These are phyloP conservation scores for Cheilosia scutellata DNA, from an alignment of 2,888 invertebrate species.

Conservation along the genomic window DNA sequence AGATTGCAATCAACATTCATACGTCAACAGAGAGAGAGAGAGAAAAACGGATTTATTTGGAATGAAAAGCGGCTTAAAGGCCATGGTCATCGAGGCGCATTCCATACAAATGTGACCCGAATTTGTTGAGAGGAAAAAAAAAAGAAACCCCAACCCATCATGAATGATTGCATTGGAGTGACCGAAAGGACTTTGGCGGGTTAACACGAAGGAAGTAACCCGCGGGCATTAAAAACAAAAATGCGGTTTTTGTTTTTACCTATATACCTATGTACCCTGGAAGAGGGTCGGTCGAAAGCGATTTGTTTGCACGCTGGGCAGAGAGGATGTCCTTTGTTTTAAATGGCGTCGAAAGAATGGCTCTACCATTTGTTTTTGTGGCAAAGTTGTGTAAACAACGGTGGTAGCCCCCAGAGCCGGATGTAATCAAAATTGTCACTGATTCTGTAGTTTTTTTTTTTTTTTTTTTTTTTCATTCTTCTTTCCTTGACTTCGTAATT, in stretches of 20 bases:
- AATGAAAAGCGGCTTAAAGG: constrained; percentile 18
- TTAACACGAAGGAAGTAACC: constrained; percentile 1
- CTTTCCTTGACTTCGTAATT: neutral
- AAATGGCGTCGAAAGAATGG: constrained; percentile 27
- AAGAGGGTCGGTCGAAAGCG: constrained; percentile 2
- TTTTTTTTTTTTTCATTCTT: constrained; percentile 12
- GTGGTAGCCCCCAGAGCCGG: neutral
- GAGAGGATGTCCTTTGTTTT: constrained; percentile 22
- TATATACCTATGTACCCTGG: neutral
- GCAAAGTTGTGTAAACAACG: constrained; percentile 11
- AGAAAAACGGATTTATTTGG: neutral
- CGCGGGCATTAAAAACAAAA: neutral
- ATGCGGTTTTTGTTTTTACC: neutral
- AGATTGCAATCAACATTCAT: constrained; percentile 15
- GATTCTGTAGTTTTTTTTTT: constrained; percentile 18
- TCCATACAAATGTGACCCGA: constrained; percentile 11
- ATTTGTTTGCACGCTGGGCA: constrained; percentile 24
- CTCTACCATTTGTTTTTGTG: neutral
- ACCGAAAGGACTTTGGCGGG: constrained; percentile 5
- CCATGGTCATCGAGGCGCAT: constrained; percentile 8
- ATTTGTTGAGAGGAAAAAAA: neutral
- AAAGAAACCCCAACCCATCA: neutral
- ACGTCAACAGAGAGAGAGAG: constrained; percentile 5
- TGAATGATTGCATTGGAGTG: constrained; percentile 14
- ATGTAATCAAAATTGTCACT: constrained; percentile 42